These are phyloP conservation scores for Rachycentron canadum DNA, from an alignment of 2,797 vertebrate genomes.

Conservation along the genomic window DNA sequence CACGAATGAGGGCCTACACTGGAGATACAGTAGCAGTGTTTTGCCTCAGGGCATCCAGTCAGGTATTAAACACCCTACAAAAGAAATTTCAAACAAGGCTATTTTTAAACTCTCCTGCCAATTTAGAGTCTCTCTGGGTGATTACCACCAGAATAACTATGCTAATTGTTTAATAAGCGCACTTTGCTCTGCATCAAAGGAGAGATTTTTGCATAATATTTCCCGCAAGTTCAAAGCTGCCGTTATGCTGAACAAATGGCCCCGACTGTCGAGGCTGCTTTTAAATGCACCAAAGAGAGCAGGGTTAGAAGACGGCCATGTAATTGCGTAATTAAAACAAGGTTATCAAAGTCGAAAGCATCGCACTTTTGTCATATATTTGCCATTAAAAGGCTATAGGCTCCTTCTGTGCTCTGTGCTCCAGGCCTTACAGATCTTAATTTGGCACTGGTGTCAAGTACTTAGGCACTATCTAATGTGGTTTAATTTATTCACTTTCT, in stretches of 20 bases:
- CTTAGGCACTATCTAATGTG: slow-evolving; percentile 56
- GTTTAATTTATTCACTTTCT: slow-evolving; percentile 65
- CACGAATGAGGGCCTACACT: too few relatives aligned
- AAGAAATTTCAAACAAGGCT: slow-evolving; percentile 40
- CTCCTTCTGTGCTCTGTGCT: slow-evolving; percentile 17
- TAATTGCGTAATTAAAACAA: slow-evolving; percentile 69
- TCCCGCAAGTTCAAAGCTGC: slow-evolving; percentile 78
- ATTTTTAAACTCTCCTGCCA: slow-evolving; percentile 62
- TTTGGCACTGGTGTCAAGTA: slow-evolving; percentile 57
- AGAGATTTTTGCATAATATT: slow-evolving; percentile 74
- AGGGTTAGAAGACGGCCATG: slow-evolving; percentile 50
- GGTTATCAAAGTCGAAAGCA: slow-evolving; percentile 65
- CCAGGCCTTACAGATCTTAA: slow-evolving; percentile 55
- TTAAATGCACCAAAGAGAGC: slow-evolving; percentile 64
- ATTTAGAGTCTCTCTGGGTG: slow-evolving; percentile 59
- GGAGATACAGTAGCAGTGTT: slow-evolving; percentile 17
- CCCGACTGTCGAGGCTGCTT: slow-evolving; percentile 53
- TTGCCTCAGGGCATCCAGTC: slow-evolving; percentile 31
- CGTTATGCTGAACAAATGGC: slow-evolving; percentile 73
- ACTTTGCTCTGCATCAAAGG: slow-evolving; percentile 81
- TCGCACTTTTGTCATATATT: slow-evolving; percentile 54
- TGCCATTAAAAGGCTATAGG: slow-evolving; percentile 61
- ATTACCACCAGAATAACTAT: slow-evolving; percentile 78
- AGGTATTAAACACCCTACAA: slow-evolving; percentile 37
- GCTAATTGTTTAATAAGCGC: slow-evolving; percentile 83